Evolutionary conservation across 2,113 vertebrate species (phyloP).

Genomic region (Cathartes aura): DNA sequence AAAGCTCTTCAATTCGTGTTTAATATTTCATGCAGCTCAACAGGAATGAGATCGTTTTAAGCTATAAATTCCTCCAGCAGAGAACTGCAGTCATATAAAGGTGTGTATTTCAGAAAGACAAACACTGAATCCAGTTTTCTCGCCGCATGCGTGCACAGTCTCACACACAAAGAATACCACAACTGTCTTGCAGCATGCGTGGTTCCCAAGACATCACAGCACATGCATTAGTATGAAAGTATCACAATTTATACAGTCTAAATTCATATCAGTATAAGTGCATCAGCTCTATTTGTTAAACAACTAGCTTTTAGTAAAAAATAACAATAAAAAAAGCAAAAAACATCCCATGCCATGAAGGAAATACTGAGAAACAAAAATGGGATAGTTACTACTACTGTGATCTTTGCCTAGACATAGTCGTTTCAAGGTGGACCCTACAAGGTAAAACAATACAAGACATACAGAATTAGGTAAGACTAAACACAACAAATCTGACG

Average conservation of each 20-base stretch:
- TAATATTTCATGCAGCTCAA: conserved; percentile 53
- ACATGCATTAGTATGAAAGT: conserved; percentile 46
- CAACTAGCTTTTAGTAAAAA: conserved; percentile 66
- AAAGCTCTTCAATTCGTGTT: conserved; percentile 22
- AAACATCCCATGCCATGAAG: conserved; percentile 82
- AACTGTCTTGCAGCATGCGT: conserved; percentile 56
- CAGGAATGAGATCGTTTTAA: neutral
- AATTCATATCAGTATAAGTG: neutral
- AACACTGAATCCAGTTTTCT: conserved; percentile 7
- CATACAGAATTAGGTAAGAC: conserved; percentile 92
- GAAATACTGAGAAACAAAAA: conserved; percentile 85
- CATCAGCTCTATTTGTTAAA: conserved; percentile 23
- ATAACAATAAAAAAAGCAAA: neutral
- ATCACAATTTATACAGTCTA: neutral
- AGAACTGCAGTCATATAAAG: conserved; percentile 38
- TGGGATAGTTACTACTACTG: conserved; percentile 99
- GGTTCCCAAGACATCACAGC: conserved; percentile 26
- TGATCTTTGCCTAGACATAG: conserved; percentile 99
- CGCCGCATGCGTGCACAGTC: conserved; percentile 43
- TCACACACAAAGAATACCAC: conserved; percentile 35
- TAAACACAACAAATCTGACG: conserved; percentile 77
- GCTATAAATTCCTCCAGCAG: conserved; percentile 44
- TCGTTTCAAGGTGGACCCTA: conserved; percentile 99
- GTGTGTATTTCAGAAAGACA: conserved; percentile 39
- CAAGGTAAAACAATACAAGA: conserved; percentile 95